Percentiles rank a stretch among this genome's conserved stretches.
Evolutionary conservation across 2,797 vertebrate species (phyloP).

Genomic region (Megaceryle alcyon): DNA sequence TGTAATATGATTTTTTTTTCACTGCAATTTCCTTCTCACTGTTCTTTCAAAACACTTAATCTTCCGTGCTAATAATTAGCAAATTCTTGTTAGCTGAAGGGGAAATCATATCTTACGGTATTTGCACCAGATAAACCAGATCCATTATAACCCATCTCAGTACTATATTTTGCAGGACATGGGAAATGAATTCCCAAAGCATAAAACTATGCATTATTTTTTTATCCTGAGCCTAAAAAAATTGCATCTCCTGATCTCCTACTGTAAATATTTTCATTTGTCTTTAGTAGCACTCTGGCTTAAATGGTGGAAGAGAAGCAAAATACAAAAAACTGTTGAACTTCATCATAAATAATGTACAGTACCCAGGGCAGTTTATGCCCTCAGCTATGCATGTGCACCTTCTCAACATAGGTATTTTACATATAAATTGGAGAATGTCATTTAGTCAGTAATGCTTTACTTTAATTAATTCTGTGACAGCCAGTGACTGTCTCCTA

Average conservation of each 20-base stretch:
- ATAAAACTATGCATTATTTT: background rate
- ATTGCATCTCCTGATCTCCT: background rate
- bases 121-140: conserved; percentile 42
- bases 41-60: conserved; percentile 71
- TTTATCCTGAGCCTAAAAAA: conserved; percentile 10
- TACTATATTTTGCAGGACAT: conserved; percentile 42
- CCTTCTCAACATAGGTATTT: background rate
- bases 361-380: background rate
- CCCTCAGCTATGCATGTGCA: background rate
- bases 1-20: conserved; percentile 59
- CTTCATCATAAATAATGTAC: background rate
- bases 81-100: conserved; percentile 66
- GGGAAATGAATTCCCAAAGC: conserved; percentile 40
- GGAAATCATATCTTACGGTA: conserved; percentile 55
- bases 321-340: background rate
- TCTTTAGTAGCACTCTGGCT: background rate
- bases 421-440: background rate
- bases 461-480: background rate
- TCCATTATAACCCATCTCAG: conserved; percentile 45
- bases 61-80: conserved; percentile 72
- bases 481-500: background rate
- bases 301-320: background rate
- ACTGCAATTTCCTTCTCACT: conserved; percentile 62
- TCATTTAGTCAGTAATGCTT: background rate
- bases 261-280: conserved; percentile 33